Conservation (phyloP, 2,888 invertebrate species). For the Elmis aenea region DNA sequence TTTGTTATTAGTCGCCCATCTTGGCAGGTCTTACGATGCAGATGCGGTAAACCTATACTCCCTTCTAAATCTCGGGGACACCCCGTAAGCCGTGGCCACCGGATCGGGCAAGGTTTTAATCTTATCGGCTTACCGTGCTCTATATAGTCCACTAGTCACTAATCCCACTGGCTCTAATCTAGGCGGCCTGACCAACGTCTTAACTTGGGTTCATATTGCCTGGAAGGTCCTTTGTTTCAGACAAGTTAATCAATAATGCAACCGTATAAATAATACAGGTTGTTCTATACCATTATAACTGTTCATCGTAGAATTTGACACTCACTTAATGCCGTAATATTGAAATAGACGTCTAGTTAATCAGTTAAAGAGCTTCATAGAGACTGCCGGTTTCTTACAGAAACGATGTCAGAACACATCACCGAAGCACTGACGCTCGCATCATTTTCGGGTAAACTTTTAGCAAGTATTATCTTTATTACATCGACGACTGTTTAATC, state of each 20-base stretch:
- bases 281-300: too few species aligned
- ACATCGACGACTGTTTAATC: slow-evolving; percentile 34
- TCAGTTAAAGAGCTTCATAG: too few species aligned
- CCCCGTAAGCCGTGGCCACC: slow-evolving; percentile 37
- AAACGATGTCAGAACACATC: slow-evolving; percentile 19
- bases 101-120: slow-evolving; percentile 46
- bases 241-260: slow-evolving; percentile 47
- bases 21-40: slow-evolving; percentile 42
- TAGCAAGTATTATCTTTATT: slow-evolving; percentile 33
- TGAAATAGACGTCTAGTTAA: too few species aligned
- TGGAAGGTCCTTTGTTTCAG: slow-evolving; percentile 47
- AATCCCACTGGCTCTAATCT: slow-evolving; percentile 49
- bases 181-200: slow-evolving; percentile 49
- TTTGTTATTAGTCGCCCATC: slow-evolving; percentile 39
- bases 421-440: slow-evolving; percentile 23
- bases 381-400: too few species aligned
- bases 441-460: slow-evolving; percentile 20
- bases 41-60: slow-evolving; percentile 39
- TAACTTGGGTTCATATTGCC: slow-evolving; percentile 49
- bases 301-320: too few species aligned
- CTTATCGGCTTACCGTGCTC: slow-evolving; percentile 48
- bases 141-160: slow-evolving; percentile 49
- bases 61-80: slow-evolving; percentile 44
- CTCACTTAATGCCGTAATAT: too few species aligned
- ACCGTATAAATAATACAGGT: slow-evolving; percentile 48